Percentiles rank a stretch among this genome's conserved stretches.
These are phyloP conservation scores for Rhipidura dahli DNA, from an alignment of 2,113 vertebrate genomes.

Conservation along the genomic window DNA sequence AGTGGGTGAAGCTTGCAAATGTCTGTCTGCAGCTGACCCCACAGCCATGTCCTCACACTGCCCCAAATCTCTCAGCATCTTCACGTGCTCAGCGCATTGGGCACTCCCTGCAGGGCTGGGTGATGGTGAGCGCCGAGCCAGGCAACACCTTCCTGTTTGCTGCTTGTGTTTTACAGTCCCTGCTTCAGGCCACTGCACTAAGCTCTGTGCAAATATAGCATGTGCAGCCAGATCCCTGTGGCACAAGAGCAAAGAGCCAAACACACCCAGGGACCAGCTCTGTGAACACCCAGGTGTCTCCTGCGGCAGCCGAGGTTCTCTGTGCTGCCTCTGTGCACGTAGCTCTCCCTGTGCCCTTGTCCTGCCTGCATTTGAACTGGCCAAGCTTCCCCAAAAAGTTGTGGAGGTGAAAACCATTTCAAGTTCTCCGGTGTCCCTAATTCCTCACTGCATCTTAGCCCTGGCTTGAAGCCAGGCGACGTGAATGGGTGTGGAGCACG, in stretches of 20 bases:
- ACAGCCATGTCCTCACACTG: rapidly evolving
- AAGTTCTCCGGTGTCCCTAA: not conserved
- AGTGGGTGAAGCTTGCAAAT: not conserved
- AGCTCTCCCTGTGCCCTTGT: rapidly evolving
- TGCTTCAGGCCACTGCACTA: not conserved
- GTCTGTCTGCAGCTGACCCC: not conserved
- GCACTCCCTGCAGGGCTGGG: not conserved
- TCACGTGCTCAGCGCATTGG: rapidly evolving
- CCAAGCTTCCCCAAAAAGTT: not conserved
- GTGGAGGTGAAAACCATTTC: not conserved
- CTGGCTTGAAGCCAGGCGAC: not conserved
- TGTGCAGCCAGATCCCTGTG: not conserved
- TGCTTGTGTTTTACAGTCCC: not conserved
- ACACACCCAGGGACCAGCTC: not conserved
- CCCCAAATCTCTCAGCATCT: not conserved
- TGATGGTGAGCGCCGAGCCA: rapidly evolving
- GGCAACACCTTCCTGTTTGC: not conserved
- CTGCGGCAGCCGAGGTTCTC: rapidly evolving
- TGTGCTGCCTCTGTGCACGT: rapidly evolving
- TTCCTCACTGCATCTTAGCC: not conserved
- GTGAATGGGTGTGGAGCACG: rapidly evolving
- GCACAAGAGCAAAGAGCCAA: not conserved
- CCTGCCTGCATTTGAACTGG: not conserved
- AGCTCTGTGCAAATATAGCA: not conserved
- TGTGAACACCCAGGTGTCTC: not conserved